A percentile compares a stretch with the other conserved stretches of the same genome.
These are phyloP conservation scores for Myopa tessellatipennis DNA, from an alignment of 2,888 invertebrate genomes.

Conservation along the genomic window DNA sequence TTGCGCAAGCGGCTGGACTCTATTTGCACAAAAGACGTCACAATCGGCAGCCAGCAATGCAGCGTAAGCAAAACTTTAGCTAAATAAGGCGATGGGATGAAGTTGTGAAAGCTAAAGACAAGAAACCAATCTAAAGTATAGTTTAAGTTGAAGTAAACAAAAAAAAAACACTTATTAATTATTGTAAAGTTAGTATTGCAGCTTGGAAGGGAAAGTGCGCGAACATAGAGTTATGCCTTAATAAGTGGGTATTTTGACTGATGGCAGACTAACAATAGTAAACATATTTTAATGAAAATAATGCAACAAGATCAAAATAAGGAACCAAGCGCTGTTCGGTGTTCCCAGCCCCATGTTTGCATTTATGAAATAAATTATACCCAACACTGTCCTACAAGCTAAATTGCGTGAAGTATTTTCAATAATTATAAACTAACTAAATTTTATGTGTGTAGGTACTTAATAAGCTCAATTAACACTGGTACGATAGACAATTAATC, in stretches of 20 bases:
- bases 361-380: not conserved
- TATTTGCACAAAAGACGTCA: conserved; percentile 64
- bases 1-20: conserved; percentile 64
- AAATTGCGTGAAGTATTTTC: not conserved
- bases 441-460: not conserved
- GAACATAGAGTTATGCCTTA: not conserved
- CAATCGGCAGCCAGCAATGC: conserved; percentile 51
- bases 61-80: conserved; percentile 29
- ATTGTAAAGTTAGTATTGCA: not conserved
- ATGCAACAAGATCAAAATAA: not conserved
- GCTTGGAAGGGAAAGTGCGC: conserved; percentile 12
- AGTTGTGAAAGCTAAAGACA: conserved; percentile 11
- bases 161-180: not conserved
- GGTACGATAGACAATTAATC: not conserved
- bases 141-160: conserved; percentile 17
- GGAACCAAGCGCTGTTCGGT: not conserved
- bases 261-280: conserved; percentile 12
- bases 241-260: conserved; percentile 2
- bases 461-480: conserved; percentile 23
- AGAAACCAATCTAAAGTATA: conserved; percentile 7
- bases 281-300: not conserved
- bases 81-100: conserved; percentile 10
- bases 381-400: not conserved
- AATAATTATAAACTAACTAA: not conserved
- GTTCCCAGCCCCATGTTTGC: not conserved